Evolutionary conservation across 2,113 vertebrate species (phyloP).

Genomic region (Microcebus tavaratra): DNA sequence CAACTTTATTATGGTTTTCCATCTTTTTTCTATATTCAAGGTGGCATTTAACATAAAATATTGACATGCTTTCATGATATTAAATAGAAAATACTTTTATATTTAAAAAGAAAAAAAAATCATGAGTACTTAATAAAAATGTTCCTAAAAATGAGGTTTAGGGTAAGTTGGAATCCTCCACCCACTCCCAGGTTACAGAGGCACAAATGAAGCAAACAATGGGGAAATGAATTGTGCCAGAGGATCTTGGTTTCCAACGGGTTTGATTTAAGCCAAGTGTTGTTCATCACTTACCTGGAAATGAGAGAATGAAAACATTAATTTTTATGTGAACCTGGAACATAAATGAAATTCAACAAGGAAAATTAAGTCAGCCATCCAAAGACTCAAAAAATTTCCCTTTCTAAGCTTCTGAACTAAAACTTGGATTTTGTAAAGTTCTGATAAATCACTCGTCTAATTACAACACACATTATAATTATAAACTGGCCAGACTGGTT

Average conservation of each 20-base stretch:
- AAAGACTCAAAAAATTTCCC: neutral
- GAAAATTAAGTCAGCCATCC: slow-evolving; percentile 38
- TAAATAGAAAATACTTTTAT: slow-evolving; percentile 51
- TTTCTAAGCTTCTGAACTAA: neutral
- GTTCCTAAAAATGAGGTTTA: neutral
- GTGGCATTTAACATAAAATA: slow-evolving; percentile 65
- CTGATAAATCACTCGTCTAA: slow-evolving; percentile 18
- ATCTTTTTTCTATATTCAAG: slow-evolving; percentile 43
- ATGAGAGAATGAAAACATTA: neutral
- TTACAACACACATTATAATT: neutral
- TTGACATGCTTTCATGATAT: neutral
- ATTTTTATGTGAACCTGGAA: neutral
- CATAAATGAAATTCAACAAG: slow-evolving; percentile 12
- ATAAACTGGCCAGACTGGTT: slow-evolving; percentile 19
- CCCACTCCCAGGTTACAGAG: neutral
- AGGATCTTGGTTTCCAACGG: neutral
- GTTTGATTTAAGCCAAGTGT: neutral
- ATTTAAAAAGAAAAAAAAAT: neutral
- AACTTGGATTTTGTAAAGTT: neutral
- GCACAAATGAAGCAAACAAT: neutral
- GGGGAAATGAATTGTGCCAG: neutral
- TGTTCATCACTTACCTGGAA: neutral
- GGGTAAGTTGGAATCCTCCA: neutral
- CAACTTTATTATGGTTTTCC: slow-evolving; percentile 43
- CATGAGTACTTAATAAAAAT: neutral